These are phyloP conservation scores for Macrobrachium rosenbergii DNA, from an alignment of 1,140 invertebrate species.

Conservation along the genomic window DNA sequence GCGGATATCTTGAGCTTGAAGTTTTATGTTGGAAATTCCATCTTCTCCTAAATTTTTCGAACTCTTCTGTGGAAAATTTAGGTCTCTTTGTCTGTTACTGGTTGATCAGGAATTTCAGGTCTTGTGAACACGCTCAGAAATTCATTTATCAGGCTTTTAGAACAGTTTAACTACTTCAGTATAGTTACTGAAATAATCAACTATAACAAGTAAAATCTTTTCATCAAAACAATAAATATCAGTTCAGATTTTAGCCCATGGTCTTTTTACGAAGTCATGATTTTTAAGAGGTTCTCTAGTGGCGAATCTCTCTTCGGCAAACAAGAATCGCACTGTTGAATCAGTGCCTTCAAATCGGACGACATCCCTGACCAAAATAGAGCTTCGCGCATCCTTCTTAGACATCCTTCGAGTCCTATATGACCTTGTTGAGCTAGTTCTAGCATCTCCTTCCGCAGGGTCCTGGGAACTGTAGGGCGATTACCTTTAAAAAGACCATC, in stretches of 20 bases:
- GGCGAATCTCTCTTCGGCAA: background rate
- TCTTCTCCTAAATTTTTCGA: too few species aligned
- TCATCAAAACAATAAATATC: conserved; percentile 36
- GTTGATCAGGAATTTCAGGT: conserved; percentile 65
- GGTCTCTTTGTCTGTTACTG: conserved; percentile 66
- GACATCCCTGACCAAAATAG: conserved; percentile 41
- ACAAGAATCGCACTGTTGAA: conserved; percentile 30
- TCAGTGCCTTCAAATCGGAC: conserved; percentile 4
- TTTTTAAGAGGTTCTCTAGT: background rate
- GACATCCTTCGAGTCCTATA: conserved; percentile 17
- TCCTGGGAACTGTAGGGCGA: background rate
- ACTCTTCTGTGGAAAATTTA: conserved; percentile 63
- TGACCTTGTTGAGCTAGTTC: too few species aligned
- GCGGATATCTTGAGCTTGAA: too few species aligned
- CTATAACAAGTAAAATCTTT: conserved; percentile 48
- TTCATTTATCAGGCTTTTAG: conserved; percentile 50
- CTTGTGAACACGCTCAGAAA: conserved; percentile 60
- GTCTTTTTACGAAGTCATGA: conserved; percentile 2
- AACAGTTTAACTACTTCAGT: conserved; percentile 58
- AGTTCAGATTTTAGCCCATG: conserved; percentile 22
- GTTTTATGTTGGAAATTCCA: too few species aligned
- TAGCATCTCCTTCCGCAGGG: too few species aligned
- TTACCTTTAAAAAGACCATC: background rate
- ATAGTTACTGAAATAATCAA: conserved; percentile 67
- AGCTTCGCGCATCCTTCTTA: conserved; percentile 15